Conservation (phyloP, 2,113 vertebrate species). For the Pterocles gutturalis region DNA sequence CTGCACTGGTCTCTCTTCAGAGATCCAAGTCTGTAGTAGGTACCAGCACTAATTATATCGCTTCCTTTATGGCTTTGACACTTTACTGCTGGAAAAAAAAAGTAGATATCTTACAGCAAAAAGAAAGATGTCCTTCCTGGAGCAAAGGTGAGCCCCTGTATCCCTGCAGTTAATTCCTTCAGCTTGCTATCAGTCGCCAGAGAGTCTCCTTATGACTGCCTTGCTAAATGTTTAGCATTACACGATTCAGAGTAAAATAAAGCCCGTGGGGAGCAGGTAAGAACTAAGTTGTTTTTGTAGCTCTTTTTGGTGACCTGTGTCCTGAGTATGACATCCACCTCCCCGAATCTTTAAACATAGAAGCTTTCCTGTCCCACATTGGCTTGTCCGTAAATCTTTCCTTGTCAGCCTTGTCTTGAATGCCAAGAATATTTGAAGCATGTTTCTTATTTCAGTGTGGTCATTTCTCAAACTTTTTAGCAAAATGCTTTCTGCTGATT, state of each 20-base stretch:
- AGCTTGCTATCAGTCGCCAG: neutral
- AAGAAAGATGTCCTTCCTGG: constrained; percentile 53
- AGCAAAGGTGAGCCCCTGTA: constrained; percentile 55
- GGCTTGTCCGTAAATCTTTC: neutral
- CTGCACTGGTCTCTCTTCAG: constrained; percentile 16
- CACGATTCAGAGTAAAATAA: constrained; percentile 3
- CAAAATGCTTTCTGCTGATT: neutral
- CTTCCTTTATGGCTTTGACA: constrained; percentile 50
- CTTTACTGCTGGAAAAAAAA: constrained; percentile 31
- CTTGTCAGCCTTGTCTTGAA: neutral
- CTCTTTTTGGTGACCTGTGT: constrained; percentile 23
- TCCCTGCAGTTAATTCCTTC: constrained; percentile 12
- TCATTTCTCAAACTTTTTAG: constrained; percentile 1
- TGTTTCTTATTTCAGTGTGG: neutral
- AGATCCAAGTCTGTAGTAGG: constrained; percentile 22
- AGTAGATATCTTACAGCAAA: neutral
- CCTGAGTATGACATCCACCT: neutral
- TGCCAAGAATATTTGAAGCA: constrained; percentile 17
- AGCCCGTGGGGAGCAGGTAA: constrained; percentile 27
- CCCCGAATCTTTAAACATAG: neutral
- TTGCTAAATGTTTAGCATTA: neutral
- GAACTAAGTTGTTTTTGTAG: neutral
- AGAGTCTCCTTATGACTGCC: neutral
- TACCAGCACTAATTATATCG: constrained; percentile 57
- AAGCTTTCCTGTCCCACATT: constrained; percentile 19